A percentile compares a stretch with the other conserved stretches of the same genome.
phyloP scores from a whole-genome alignment of 1,140 invertebrate species.

The Drosophila kepulauana region DNA sequence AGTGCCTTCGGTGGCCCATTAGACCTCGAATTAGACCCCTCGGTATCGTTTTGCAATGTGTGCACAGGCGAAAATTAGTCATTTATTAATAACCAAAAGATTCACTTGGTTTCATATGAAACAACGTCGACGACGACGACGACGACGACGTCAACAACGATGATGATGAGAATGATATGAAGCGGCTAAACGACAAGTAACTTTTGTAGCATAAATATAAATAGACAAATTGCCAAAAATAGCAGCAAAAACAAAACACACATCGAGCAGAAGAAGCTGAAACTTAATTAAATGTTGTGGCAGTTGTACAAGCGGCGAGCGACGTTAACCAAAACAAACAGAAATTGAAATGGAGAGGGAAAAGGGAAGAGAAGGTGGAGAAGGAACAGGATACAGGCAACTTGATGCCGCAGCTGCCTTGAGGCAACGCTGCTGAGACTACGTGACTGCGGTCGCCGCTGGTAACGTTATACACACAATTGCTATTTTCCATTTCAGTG shows the following conservation, averaged over 20 bases:
- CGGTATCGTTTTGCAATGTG: slow-evolving; percentile 8
- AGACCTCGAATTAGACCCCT: slow-evolving; percentile 3
- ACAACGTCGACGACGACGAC: background rate
- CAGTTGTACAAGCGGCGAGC: slow-evolving; percentile 2
- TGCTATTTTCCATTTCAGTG: slow-evolving; percentile 70
- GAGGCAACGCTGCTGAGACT: slow-evolving; percentile 26
- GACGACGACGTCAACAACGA: background rate
- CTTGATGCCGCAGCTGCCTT: slow-evolving; percentile 5
- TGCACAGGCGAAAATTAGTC: slow-evolving; percentile 21
- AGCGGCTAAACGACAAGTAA: no score
- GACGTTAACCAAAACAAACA: slow-evolving; percentile 22
- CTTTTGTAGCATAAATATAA: slow-evolving; percentile 17
- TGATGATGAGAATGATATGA: no score
- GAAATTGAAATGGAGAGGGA: slow-evolving; percentile 23
- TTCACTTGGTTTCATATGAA: slow-evolving; percentile 8
- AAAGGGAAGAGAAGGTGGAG: background rate
- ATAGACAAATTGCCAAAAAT: slow-evolving; percentile 27
- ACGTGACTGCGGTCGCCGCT: slow-evolving; percentile 60
- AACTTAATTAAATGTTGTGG: slow-evolving; percentile 50
- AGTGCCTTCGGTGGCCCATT: slow-evolving; percentile 14
- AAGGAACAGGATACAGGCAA: background rate
- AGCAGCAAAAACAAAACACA: background rate
- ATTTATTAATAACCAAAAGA: slow-evolving; percentile 38
- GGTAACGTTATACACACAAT: slow-evolving; percentile 53
- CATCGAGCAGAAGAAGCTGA: background rate